Evolutionary conservation across 2,797 vertebrate genomes (phyloP), one percentile per base, ranked within the genome.

Genomic region (Merluccius polli): DNA sequence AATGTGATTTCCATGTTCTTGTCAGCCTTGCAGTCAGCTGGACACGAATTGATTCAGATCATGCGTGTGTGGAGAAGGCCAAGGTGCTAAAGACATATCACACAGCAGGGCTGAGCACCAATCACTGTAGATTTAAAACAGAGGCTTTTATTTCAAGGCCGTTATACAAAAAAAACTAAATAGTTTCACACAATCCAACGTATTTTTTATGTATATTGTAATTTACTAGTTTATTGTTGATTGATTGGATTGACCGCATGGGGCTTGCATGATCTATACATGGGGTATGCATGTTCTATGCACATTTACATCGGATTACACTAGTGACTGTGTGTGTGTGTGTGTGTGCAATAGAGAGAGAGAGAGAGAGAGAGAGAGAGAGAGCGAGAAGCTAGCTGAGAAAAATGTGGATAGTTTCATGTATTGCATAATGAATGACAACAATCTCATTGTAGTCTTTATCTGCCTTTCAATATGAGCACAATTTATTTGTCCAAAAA

Each of bases 1-100:
- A 87, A 89, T 90, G 85, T 86, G 87, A 88, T 88, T 88, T 84
- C 36, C 83, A 75, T 90, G 86, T 90, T 90, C 80, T 83, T 79
- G 83, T 87, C 87, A 87, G 81, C 59, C 74, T 70, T 79, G 83
- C 77, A 78, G 80, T 73, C 80, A 85, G 84, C 77, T 72, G 70
- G 73, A 76, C 29, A 72, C 36, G 71, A 71, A 82, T 78, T 83
- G 63, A 81, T 85, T 87, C 77, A 78, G 78, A 87, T 88, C 77
- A 74, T 44, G 79, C 76, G 63, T 63, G 63, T 33, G 73, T 27
- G 72, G 73, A 41, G 38, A 13, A 21, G 44, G 44, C 44, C 44
- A 18, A 8, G 44, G 44, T 52, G 15, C 41, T 73, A 32, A 15
- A 69, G 69, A 73, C 65, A 78, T 36, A 59, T 80, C 70, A 73